These are phyloP conservation scores for Mastomys coucha DNA, from an alignment of 2,113 vertebrate species.

Conservation along the genomic window DNA sequence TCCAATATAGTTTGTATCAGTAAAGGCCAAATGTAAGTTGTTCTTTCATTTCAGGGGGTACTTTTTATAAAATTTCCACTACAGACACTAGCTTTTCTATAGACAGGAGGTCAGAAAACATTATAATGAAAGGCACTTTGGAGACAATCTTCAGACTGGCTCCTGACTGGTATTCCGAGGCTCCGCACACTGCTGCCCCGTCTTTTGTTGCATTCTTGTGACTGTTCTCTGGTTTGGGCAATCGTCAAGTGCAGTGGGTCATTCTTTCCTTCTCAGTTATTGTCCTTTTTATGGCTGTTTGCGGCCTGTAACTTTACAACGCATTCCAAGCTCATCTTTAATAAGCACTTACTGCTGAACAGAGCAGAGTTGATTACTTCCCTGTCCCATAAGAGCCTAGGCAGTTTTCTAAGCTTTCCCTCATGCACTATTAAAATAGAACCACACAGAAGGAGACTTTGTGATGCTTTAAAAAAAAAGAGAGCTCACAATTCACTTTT, in stretches of 20 bases:
- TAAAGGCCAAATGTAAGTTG: constrained; percentile 72
- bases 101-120: constrained; percentile 71
- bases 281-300: constrained; percentile 78
- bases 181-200: constrained; percentile 45
- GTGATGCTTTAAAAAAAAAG: constrained; percentile 28
- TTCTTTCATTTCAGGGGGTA: constrained; percentile 71
- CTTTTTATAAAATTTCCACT: constrained; percentile 71
- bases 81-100: constrained; percentile 43
- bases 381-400: constrained; percentile 42
- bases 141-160: constrained; percentile 62
- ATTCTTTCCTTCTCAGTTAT: constrained; percentile 73
- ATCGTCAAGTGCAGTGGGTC: constrained; percentile 52
- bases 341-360: constrained; percentile 72
- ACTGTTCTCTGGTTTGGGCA: background rate
- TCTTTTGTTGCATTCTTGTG: constrained; percentile 26
- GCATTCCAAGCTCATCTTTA: constrained; percentile 72
- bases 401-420: constrained; percentile 54
- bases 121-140: constrained; percentile 61
- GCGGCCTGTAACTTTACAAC: constrained; percentile 71
- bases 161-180: constrained; percentile 63
- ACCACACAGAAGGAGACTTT: constrained; percentile 48
- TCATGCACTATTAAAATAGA: constrained; percentile 65
- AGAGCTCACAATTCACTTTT: constrained; percentile 69
- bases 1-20: constrained; percentile 77
- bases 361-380: constrained; percentile 70